phyloP scores from a whole-genome alignment of 2,113 vertebrate genomes.

The Tenrec ecaudatus region DNA sequence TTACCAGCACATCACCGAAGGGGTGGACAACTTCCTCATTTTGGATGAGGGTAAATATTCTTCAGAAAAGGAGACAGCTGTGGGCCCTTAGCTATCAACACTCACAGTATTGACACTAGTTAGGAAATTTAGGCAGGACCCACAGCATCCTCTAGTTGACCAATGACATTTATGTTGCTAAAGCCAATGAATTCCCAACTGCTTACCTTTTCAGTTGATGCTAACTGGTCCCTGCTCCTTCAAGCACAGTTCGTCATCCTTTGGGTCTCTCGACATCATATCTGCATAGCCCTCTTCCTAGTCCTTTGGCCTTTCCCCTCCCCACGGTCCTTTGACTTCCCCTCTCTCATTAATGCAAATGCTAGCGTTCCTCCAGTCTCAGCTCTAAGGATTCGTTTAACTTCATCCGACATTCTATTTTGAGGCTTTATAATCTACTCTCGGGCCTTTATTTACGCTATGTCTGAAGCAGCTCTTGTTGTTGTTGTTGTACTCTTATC shows the following conservation, averaged over 20 bases:
- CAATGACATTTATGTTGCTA: background rate
- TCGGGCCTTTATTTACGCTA: too few species aligned
- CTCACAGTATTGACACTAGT: background rate
- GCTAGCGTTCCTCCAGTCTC: background rate
- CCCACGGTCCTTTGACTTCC: background rate
- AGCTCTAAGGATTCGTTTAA: background rate
- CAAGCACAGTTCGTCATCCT: background rate
- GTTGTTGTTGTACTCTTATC: too few species aligned
- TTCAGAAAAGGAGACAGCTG: background rate
- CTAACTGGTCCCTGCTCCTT: background rate
- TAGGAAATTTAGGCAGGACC: background rate
- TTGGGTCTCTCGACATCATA: background rate
- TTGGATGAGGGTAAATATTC: background rate
- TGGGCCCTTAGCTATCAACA: background rate
- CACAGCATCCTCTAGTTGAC: background rate
- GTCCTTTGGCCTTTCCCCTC: background rate
- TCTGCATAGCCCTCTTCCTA: background rate
- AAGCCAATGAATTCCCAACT: background rate
- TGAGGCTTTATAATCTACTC: background rate
- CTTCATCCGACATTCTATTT: background rate
- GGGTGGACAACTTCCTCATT: too few species aligned
- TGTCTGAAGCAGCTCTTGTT: too few species aligned
- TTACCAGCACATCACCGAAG: too few species aligned
- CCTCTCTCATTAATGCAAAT: background rate
- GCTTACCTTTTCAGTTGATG: background rate